phyloP scores from a whole-genome alignment of 2,797 vertebrate genomes.

The Heliangelus exortis region DNA sequence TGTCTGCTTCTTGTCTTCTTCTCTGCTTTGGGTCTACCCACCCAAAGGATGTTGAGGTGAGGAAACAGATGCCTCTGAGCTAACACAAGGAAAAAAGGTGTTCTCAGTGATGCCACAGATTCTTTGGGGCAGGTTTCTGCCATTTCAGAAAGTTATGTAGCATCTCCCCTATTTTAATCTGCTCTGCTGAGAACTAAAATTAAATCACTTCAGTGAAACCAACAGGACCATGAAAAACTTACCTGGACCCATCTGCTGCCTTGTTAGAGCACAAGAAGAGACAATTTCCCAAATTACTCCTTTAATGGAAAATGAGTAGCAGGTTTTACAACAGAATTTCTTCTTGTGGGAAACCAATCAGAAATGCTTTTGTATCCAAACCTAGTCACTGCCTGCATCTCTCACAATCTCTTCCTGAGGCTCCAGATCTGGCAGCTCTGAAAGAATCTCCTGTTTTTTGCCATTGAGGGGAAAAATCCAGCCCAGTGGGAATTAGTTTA shows the following conservation, averaged over 20 bases:
- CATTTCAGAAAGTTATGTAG: slow-evolving; percentile 2
- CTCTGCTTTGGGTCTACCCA: neutral
- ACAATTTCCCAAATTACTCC: slow-evolving; percentile 46
- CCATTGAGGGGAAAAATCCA: neutral
- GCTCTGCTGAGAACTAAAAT: slow-evolving; percentile 52
- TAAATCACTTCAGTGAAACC: slow-evolving; percentile 40
- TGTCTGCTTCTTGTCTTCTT: neutral
- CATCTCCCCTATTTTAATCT: slow-evolving; percentile 3
- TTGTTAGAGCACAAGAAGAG: slow-evolving; percentile 36
- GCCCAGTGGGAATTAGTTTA: neutral
- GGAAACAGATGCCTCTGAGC: neutral
- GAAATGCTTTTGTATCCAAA: neutral
- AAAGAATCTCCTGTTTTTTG: slow-evolving; percentile 16
- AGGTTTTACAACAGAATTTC: slow-evolving; percentile 43
- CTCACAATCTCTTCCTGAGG: slow-evolving; percentile 3
- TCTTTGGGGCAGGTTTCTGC: neutral
- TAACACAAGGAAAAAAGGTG: neutral
- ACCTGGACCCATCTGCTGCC: slow-evolving; percentile 49
- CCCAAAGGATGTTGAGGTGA: neutral
- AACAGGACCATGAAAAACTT: slow-evolving; percentile 49
- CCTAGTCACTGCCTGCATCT: neutral
- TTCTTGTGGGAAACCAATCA: slow-evolving; percentile 11
- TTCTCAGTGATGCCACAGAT: neutral
- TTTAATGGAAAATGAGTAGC: slow-evolving; percentile 36
- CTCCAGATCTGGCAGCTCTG: slow-evolving; percentile 16